These are phyloP conservation scores for Sebastes matsubarae DNA, from an alignment of 2,797 vertebrate genomes.

Conservation along the genomic window DNA sequence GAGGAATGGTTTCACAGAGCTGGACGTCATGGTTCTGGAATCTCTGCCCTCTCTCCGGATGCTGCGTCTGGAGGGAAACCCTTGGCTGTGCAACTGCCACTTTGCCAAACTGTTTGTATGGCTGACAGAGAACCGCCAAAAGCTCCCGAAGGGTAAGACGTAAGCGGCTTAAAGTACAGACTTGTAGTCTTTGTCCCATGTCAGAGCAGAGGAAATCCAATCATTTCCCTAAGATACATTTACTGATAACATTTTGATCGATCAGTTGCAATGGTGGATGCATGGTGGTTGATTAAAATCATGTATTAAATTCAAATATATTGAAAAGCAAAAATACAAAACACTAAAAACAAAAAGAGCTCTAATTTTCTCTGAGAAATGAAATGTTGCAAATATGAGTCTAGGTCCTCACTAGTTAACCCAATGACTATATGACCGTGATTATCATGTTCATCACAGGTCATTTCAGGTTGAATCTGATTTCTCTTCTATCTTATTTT, in stretches of 20 bases:
- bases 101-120: conserved; percentile 92
- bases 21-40: conserved; percentile 84
- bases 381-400: not conserved
- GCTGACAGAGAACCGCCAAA: conserved; percentile 89
- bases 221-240: not conserved
- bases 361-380: not conserved
- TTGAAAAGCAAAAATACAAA: not conserved
- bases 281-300: not conserved
- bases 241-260: not conserved
- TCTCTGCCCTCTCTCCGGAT: conserved; percentile 86
- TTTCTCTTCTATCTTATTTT: not conserved
- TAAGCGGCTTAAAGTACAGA: conserved; percentile 32
- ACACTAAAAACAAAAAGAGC: not conserved
- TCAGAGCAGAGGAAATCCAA: not conserved
- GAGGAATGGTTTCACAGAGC: conserved; percentile 84
- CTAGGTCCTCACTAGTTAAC: not conserved
- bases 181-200: not conserved
- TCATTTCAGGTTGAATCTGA: not conserved
- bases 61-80: conserved; percentile 91
- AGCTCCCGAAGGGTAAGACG: conserved; percentile 89
- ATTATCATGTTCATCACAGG: not conserved
- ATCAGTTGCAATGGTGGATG: not conserved
- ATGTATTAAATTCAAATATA: not conserved
- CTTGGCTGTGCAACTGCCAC: conserved; percentile 92
- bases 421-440: not conserved